These are phyloP conservation scores for Norana najaformis DNA, from an alignment of 2,888 invertebrate species.

Conservation along the genomic window DNA sequence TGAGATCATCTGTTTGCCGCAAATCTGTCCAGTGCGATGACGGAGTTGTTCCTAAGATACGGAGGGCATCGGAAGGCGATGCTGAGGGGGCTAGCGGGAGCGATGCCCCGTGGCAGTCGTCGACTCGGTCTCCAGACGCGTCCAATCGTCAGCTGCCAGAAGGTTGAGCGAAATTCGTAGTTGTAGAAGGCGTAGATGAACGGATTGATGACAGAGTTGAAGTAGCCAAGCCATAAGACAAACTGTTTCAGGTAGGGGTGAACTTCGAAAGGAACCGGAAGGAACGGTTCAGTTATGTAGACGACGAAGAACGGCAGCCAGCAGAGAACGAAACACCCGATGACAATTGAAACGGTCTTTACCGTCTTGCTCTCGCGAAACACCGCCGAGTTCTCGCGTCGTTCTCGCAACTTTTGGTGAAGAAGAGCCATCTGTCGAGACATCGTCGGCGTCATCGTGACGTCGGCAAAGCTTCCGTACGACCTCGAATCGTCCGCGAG, in stretches of 20 bases:
- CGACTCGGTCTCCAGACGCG: slow-evolving; percentile 16
- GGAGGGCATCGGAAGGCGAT: not conserved
- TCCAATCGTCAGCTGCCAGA: slow-evolving; percentile 75
- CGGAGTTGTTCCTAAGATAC: not conserved
- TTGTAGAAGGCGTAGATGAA: slow-evolving; percentile 89
- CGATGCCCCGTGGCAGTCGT: not conserved
- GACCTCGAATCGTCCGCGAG: not conserved
- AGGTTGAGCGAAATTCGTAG: slow-evolving; percentile 67
- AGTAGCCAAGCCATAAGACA: slow-evolving; percentile 85
- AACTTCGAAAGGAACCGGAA: slow-evolving; percentile 66
- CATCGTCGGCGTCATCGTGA: not conserved
- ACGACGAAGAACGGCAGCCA: slow-evolving; percentile 86
- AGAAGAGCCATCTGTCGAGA: not conserved
- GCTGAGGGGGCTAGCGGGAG: not conserved
- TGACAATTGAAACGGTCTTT: slow-evolving; percentile 82
- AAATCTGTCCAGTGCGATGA: not conserved
- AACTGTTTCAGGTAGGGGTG: slow-evolving; percentile 67
- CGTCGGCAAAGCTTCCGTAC: slow-evolving; percentile 2
- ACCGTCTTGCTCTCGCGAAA: slow-evolving; percentile 80
- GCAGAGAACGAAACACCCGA: slow-evolving; percentile 84
- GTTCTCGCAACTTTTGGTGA: not conserved
- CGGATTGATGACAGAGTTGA: slow-evolving; percentile 86
- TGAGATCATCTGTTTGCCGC: not conserved
- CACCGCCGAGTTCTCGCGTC: slow-evolving; percentile 35
- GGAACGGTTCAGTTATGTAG: slow-evolving; percentile 79